A percentile compares a stretch with the other conserved stretches of the same genome.
Evolutionary conservation across 2,888 invertebrate species (phyloP).

Genomic region (Cataglyphis rosenhaueri): DNA sequence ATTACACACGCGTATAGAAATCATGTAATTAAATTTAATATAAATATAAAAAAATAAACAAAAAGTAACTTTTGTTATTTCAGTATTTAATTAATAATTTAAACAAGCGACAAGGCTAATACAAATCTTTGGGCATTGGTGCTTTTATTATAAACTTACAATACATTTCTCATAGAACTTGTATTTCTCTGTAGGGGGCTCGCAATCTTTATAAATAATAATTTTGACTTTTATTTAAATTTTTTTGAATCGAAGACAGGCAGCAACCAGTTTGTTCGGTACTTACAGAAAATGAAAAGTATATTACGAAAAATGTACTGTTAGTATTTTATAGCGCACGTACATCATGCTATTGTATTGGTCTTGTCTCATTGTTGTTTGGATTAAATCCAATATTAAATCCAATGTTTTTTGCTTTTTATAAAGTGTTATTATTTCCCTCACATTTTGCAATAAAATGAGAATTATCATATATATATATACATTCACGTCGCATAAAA

Average conservation of each 20-base stretch:
- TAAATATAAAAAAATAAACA: neutral
- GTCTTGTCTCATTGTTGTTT: neutral
- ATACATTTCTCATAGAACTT: neutral
- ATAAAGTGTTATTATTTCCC: slow-evolving; percentile 16
- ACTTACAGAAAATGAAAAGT: neutral
- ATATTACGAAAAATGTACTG: neutral
- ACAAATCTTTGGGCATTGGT: neutral
- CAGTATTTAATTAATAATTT: neutral
- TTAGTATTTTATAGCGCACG: neutral
- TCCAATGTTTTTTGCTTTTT: neutral
- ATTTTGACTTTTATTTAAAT: neutral
- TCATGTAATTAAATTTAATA: slow-evolving; percentile 15
- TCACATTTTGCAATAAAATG: neutral
- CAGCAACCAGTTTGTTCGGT: neutral
- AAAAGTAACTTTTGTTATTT: neutral
- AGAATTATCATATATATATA: neutral
- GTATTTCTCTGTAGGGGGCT: neutral
- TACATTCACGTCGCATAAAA: neutral
- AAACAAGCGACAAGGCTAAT: neutral
- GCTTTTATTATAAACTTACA: neutral
- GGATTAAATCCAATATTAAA: neutral
- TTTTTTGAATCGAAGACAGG: neutral
- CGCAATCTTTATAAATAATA: neutral
- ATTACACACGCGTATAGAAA: neutral
- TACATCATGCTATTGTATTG: neutral